phyloP scores from a whole-genome alignment of 2,888 invertebrate genomes.

The Eudasyphora cyanicolor region DNA sequence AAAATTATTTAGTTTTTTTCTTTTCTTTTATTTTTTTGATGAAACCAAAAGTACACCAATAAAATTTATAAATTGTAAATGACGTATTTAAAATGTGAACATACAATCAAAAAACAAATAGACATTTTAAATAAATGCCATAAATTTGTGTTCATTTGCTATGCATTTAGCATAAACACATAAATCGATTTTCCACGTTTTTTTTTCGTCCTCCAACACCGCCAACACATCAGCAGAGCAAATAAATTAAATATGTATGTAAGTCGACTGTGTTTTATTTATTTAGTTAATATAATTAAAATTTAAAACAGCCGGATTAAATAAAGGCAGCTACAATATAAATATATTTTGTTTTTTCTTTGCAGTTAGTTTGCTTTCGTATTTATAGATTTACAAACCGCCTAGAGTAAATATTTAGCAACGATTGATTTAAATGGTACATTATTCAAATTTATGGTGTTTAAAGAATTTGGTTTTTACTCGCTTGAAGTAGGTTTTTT shows the following conservation, averaged over 20 bases:
- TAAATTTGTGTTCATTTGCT: neutral
- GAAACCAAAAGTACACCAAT: too few relatives aligned
- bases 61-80: neutral
- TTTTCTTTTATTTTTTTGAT: too few relatives aligned
- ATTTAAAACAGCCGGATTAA: neutral
- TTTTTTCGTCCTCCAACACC: neutral
- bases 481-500: too few relatives aligned
- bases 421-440: too few relatives aligned
- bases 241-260: conserved; percentile 6
- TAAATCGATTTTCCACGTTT: conserved; percentile 26
- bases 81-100: neutral
- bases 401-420: too few relatives aligned
- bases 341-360: too few relatives aligned
- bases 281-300: conserved; percentile 42
- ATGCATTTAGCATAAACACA: conserved; percentile 27
- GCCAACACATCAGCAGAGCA: neutral
- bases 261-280: conserved; percentile 32
- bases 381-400: too few relatives aligned
- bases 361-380: too few relatives aligned
- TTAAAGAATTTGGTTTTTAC: too few relatives aligned
- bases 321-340: neutral
- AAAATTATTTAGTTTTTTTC: too few relatives aligned
- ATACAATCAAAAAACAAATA: neutral
- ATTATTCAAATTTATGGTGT: too few relatives aligned
- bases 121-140: neutral